Base-by-base conservation (phyloP, 2,888 invertebrate genomes). In the Oegoconia quadripuncta region DNA sequence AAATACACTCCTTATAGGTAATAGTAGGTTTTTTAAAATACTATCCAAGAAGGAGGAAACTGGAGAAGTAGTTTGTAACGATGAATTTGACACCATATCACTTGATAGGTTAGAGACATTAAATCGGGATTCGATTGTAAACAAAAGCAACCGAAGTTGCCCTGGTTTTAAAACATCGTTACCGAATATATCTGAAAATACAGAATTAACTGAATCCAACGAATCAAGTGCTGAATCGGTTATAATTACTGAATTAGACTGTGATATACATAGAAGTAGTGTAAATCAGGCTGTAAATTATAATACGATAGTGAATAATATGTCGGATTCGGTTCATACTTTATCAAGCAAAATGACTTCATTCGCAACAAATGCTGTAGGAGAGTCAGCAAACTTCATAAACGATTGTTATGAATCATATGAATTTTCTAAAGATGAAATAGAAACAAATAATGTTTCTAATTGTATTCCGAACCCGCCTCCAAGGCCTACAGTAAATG, bases 81-180 rank as follows among this genome's bases (percentile, higher is more conserved):
- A 86, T 48, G 87, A 87, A 64, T 86, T 87, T 55, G 87, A 87
- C 48, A 87, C 87, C 1, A 84, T 87, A 62, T 86, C 87, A 3
- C 59, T 87, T 38, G 87, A 84, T 57, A 74, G 87, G 39, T 45
- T 83, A 60, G 81, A 76, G 3, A 78, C 78, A 11, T 60, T 87
- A 36, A 82, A 82, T 46, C 80, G 87, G 53, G 84, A 82, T 55
- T 78, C 82, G 11, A 61, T 76, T 13, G 79, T 81, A 1, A 87
- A 86, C 49, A 75, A 83, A 57, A 87, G 87, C 60, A 87, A 87
- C 46, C 68, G 84, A 46, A 87, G 86, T 46, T 86, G 86, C 55
- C 86, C 86, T 11, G 86, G 86, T 6, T 86, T 86, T 47, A 84
- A 87, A 69, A 83, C 75, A 3, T 87, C 87, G 2, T 57, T 87